Evolutionary conservation across 2,113 vertebrate species (phyloP), one percentile per base, ranked within the genome.

Genomic region (Alexandromys fortis): DNA sequence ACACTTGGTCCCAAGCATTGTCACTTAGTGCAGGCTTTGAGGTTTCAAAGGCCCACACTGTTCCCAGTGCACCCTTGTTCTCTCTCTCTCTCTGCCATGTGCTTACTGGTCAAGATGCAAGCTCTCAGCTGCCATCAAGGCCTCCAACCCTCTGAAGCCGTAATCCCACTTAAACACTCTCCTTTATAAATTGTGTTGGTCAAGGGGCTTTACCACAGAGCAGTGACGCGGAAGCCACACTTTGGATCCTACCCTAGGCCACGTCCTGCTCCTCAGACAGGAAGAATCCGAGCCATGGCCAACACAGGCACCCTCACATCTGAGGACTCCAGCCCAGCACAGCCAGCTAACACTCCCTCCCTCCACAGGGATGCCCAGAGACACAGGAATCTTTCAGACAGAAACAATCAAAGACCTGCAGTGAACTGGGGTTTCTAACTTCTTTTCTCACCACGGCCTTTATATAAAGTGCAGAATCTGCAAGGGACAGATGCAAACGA

Each of bases 381-480:
- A 86, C 52, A 55, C 1, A 73, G 0, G 30, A 33, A 61, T 82
- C 79, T 47, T 55, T 92, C 76, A 83, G 33, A 92, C 7, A 19
- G 9, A 92, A 91, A 85, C 38, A 82, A 93, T 72, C 21, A 89
- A 61, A n/a, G 47, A 65, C 10, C 42, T 83, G 17, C 6, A 58
- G 86, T 83, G 81, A 81, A 92, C 1, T 67, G 47, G 21, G 5
- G 49, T 95, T 95, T 88, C 61, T 88, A 63, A 73, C 0, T 3
- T 82, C 89, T 92, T 91, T 26, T 55, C 89, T 96, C 38, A 88
- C 47, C n/a, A 35, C 1, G 83, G 86, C 49, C 82, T 87, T 45
- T 72, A 49, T 47, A 47, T 55, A 86, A 92, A 92, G 86, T 49
- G 81, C n/a, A 94, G 45, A 96, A 76, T 92, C 52, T 55, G 2